Evolutionary conservation across 2,888 invertebrate genomes (phyloP).

Genomic region (Chrysomela aeneicollis): DNA sequence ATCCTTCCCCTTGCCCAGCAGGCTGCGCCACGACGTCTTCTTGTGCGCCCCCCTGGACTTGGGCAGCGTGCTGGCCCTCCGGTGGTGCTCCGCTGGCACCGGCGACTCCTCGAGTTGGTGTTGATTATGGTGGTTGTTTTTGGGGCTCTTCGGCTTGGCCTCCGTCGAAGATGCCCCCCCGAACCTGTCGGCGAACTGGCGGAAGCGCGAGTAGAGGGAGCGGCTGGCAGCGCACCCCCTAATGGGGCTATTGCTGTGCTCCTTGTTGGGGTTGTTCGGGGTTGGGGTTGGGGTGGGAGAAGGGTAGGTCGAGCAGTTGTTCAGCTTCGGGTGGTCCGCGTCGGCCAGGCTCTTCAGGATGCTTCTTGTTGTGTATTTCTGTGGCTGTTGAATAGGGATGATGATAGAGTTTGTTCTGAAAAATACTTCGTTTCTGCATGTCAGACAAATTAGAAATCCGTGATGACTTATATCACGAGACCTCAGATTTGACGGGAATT

Average conservation of each 20-base stretch:
- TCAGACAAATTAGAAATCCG: no score
- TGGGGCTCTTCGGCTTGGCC: no score
- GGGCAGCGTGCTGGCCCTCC: conserved; percentile 56
- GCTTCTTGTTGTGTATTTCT: no score
- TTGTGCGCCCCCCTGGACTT: conserved; percentile 53
- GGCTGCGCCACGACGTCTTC: conserved; percentile 58
- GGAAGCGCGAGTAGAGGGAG: conserved; percentile 63
- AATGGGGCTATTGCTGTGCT: conserved; percentile 47
- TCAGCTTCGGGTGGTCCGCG: conserved; percentile 50
- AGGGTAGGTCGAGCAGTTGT: conserved; percentile 40
- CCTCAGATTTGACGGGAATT: no score
- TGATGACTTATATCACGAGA: no score
- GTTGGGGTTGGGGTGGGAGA: conserved; percentile 20
- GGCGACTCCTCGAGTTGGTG: conserved; percentile 44
- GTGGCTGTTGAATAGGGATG: no score
- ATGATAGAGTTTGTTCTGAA: no score
- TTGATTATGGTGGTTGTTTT: not conserved
- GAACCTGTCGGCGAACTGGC: conserved; percentile 65
- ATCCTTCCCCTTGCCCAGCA: conserved; percentile 56
- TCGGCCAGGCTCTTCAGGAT: conserved; percentile 54
- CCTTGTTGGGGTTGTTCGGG: conserved; percentile 38
- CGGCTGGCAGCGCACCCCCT: no score
- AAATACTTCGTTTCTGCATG: no score
- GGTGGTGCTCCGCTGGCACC: conserved; percentile 48
- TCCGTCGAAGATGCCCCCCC: no score